Conservation (phyloP, 2,113 vertebrate genomes). For the Marmota monax region DNA sequence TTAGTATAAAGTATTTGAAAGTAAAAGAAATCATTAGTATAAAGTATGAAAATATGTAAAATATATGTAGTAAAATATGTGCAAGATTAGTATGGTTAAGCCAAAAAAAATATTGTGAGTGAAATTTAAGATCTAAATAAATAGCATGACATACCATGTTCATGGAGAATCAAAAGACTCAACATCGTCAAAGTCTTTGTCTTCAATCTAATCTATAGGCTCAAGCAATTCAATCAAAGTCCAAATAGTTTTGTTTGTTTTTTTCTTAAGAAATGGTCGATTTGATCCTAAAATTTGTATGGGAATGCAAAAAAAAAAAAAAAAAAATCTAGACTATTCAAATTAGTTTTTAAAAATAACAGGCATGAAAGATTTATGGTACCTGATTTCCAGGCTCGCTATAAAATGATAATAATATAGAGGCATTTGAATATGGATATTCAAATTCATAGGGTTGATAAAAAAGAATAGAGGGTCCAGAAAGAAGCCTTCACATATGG, state of each 20-base stretch:
- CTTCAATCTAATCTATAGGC: not conserved
- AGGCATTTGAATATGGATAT: not conserved
- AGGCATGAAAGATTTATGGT: not conserved
- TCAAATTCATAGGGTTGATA: not conserved
- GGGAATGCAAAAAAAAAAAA: slow-evolving; percentile 8
- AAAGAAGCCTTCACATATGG: slow-evolving; percentile 18
- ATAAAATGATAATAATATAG: not conserved
- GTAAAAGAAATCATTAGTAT: not conserved
- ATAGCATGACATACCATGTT: not conserved
- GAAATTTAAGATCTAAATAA: slow-evolving; percentile 8
- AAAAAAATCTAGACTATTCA: not conserved
- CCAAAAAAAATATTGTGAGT: not conserved
- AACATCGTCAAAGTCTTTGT: not conserved
- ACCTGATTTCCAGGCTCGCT: not conserved
- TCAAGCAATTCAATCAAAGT: slow-evolving; percentile 16
- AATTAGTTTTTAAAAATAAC: slow-evolving; percentile 8
- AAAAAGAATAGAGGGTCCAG: not conserved
- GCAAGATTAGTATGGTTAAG: not conserved
- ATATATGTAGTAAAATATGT: not conserved
- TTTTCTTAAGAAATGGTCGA: slow-evolving; percentile 14
- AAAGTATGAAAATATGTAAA: not conserved
- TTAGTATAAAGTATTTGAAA: not conserved
- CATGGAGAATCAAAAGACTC: not conserved
- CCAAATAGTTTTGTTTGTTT: not conserved
- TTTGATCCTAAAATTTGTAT: not conserved